Conservation (phyloP, 2,797 vertebrate species). For the Dendrocincla tyrannina region DNA sequence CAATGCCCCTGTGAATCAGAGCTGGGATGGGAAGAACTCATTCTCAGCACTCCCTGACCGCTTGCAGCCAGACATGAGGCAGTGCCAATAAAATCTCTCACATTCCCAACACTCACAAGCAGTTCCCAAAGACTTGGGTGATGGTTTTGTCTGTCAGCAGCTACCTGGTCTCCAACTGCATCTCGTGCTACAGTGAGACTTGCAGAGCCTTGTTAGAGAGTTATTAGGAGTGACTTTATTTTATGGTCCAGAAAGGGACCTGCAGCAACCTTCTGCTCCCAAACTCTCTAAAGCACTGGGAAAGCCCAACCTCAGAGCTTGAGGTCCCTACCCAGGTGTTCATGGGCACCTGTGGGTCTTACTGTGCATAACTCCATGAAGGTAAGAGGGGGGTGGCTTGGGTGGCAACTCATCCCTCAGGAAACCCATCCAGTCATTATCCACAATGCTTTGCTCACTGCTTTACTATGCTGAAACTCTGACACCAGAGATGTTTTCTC, state of each 20-base stretch:
- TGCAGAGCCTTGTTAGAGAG: neutral
- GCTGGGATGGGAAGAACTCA: neutral
- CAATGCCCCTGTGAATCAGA: neutral
- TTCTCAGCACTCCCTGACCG: neutral
- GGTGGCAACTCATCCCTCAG: neutral
- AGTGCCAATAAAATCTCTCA: neutral
- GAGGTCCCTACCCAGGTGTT: neutral
- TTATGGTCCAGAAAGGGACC: neutral
- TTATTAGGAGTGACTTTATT: neutral
- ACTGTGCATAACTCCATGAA: neutral
- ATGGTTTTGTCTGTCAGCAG: neutral
- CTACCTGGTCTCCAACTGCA: neutral
- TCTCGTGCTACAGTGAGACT: neutral
- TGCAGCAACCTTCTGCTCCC: neutral
- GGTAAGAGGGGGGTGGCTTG: neutral
- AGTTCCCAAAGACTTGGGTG: neutral
- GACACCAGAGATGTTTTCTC: conserved; percentile 38
- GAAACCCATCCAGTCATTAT: neutral
- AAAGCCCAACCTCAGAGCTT: neutral
- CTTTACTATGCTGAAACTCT: conserved; percentile 58
- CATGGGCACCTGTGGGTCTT: neutral
- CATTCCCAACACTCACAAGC: too few species aligned
- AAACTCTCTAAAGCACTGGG: neutral
- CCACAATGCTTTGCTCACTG: neutral
- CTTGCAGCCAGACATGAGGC: rapidly evolving